Evolutionary conservation across 2,797 vertebrate genomes (phyloP).

Genomic region (Petrocephalus schoutedeni): DNA sequence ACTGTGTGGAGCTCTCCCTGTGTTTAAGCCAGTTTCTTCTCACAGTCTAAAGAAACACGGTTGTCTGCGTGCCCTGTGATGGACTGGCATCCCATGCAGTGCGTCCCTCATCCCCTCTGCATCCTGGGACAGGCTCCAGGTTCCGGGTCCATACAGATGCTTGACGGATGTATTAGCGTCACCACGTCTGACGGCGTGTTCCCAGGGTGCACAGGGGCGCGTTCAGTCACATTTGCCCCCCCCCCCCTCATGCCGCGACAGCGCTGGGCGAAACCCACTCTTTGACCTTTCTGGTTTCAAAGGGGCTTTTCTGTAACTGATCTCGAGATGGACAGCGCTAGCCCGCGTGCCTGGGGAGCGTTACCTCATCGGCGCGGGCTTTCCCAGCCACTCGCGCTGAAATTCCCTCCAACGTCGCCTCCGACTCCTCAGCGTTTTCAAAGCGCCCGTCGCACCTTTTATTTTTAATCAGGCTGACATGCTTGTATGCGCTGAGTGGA

Average conservation of each 20-base stretch:
- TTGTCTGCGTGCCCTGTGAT: neutral
- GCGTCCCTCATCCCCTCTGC: neutral
- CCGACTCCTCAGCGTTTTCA: neutral
- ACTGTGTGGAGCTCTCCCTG: neutral
- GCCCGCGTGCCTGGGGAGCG: conserved; percentile 25
- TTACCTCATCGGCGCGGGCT: conserved; percentile 16
- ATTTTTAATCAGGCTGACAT: neutral
- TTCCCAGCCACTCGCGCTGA: neutral
- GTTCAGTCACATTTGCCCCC: neutral
- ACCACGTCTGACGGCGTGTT: neutral
- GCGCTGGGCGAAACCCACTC: conserved; percentile 31
- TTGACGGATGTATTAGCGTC: neutral
- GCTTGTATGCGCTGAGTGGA: neutral
- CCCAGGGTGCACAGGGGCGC: neutral
- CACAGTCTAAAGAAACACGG: neutral
- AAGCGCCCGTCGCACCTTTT: neutral
- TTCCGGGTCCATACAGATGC: no score
- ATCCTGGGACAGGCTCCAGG: neutral
- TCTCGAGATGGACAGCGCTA: conserved; percentile 48
- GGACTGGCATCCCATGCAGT: neutral
- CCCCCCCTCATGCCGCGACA: neutral
- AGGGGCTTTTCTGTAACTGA: conserved; percentile 63
- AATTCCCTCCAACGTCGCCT: conserved; percentile 13
- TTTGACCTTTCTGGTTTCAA: conserved; percentile 59
- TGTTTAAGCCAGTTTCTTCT: neutral